Evolutionary conservation across 1,140 invertebrate genomes (phyloP), one percentile per base, ranked within the genome.

Genomic region (Papilio machaon): DNA sequence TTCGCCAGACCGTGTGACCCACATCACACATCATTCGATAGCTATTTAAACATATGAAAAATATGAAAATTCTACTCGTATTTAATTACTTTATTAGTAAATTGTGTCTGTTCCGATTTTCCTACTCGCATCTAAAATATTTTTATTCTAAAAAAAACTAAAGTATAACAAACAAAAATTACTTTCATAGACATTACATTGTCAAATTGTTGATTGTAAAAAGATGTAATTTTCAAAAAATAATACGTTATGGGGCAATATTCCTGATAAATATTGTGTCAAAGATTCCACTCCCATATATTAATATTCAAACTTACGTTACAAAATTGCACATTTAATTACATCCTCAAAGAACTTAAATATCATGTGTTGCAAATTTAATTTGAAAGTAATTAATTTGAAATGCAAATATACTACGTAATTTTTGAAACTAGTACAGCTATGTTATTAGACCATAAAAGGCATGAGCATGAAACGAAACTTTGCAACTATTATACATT

Each of bases 1-100:
- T 58, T 64, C 81, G 82, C 86, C 86, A 88, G 84, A 87, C 85
- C 79, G 76, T 85, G 73, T 91, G 89, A 92, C 92, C 90, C 85
- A 92, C 89, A 89, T 92, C 81, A 75, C 15, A 58, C 17, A 52
- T 77, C 30, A 54, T 77, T 19, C 54, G 75, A 15, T 60, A 60
- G 17, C 52, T 43, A 78, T 78, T 78, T 60, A 78, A 78, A 78
- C 75, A 78, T n/a, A n/a, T n/a, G n/a, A n/a, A n/a, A n/a, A n/a
- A n/a, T n/a, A n/a, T n/a, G n/a, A n/a, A n/a, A n/a, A n/a, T n/a
- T n/a, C n/a, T n/a, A n/a, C n/a, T n/a, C n/a, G n/a, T n/a, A n/a
- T n/a, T n/a, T n/a, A n/a, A n/a, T n/a, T n/a, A n/a, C n/a, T n/a
- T n/a, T n/a, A n/a, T n/a, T n/a, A n/a, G n/a, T n/a, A 11, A 49